A percentile compares a stretch with the other conserved stretches of the same genome.
These are phyloP conservation scores for Pterocles orientalis DNA, from an alignment of 2,113 vertebrate species.

Conservation along the genomic window DNA sequence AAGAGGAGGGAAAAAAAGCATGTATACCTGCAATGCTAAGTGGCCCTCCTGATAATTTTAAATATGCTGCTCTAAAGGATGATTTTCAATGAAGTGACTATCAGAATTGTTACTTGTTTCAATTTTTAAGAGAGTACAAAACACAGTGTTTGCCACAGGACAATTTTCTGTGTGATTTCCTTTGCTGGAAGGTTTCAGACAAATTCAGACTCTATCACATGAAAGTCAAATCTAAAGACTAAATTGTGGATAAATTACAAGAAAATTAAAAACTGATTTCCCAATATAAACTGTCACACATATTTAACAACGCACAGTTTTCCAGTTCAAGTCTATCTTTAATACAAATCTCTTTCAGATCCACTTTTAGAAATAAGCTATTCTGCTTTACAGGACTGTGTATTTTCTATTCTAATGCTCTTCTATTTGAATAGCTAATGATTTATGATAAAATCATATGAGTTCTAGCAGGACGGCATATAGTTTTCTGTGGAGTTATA, in stretches of 20 bases:
- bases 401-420: neutral
- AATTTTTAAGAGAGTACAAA: neutral
- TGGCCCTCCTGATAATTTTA: neutral
- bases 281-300: neutral
- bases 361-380: neutral
- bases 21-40: neutral
- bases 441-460: neutral
- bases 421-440: neutral
- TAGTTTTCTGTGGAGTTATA: neutral
- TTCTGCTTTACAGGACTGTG: neutral
- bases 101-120: neutral
- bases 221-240: neutral
- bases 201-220: neutral
- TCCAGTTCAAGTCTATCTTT: neutral
- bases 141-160: neutral
- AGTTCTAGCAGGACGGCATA: neutral
- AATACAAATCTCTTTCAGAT: neutral
- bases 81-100: neutral
- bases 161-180: neutral
- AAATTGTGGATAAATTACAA: neutral
- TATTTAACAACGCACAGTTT: neutral
- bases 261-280: neutral
- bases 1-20: neutral
- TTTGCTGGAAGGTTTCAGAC: neutral
- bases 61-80: neutral